Evolutionary conservation across 1,140 invertebrate species (phyloP), one percentile per base, ranked within the genome.

Genomic region (Vanessa atalanta): DNA sequence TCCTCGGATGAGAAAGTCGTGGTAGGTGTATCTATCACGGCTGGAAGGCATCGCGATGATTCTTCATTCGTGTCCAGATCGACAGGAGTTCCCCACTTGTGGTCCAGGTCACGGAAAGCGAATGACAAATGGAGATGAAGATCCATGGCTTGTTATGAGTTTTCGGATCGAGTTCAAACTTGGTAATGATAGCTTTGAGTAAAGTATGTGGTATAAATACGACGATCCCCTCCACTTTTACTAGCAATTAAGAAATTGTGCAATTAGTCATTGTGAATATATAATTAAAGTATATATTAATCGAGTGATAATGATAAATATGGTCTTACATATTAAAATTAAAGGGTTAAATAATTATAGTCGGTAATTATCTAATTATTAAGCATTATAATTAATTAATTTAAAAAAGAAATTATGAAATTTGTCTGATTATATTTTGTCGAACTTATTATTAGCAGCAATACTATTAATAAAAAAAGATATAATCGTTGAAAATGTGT

Each of bases 1-100:
- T 85, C 79, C 68, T 87, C 86, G 12, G 86, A 89, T 6, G 83
- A 88, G 74, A 88, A 89, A 2, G 86, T 89, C 0, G 79, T 79
- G 37, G 61, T 78, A 0, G 79, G 73, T 16, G 23, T 26, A 26
- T 89, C 86, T 5, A 88, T 67, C 3, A 80, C 47, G 15, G 83
- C 86, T 14, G 86, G 85, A 0, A 75, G 2, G 69, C 80, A 87
- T 0, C 76, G 61, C 2, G 15, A 48, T 15, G 37, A 11, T 15
- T 83, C 81, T 16, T 72, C 60, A 0, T 79, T 60, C 11, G 72
- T 76, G 20, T 89, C 86, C 60, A 88, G 67, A 70, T 89, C 84
- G 0, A 88, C 71, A 9, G 86, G 76, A 7, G 63, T 78, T 1
- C 87, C 86, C 87, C 85, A 88, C 69, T 88, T 86, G n/a, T 70